Conservation (phyloP, 92 coral and sea anemone genomes). For the Zoanthus sociatus region DNA sequence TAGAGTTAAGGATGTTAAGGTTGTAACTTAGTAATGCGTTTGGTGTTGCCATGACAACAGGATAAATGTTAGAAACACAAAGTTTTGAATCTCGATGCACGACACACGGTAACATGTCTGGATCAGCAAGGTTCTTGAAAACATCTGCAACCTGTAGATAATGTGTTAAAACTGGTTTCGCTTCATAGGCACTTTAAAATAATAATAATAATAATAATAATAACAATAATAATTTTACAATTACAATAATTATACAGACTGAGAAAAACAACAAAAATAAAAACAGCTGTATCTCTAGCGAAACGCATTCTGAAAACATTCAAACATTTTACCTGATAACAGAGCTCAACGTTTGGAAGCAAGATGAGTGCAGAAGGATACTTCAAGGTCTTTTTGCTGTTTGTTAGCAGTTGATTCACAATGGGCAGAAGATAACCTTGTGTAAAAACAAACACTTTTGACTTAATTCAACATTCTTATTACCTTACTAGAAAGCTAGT, state of each 20-base stretch:
- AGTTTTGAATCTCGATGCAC: slow-evolving; percentile 86
- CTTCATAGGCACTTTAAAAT: too few species aligned
- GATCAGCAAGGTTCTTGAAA: slow-evolving; percentile 71
- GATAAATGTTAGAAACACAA: slow-evolving; percentile 63
- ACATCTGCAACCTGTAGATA: slow-evolving; percentile 79
- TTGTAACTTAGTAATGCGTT: slow-evolving; percentile 78
- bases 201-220: too few species aligned
- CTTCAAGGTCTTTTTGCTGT: slow-evolving; percentile 49
- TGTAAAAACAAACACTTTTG: not conserved
- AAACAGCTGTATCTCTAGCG: not conserved
- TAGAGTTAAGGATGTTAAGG: slow-evolving; percentile 60
- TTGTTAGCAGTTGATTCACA: slow-evolving; percentile 70
- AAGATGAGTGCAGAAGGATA: slow-evolving; percentile 84
- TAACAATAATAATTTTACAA: too few species aligned
- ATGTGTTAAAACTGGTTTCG: not conserved
- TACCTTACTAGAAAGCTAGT: not conserved
- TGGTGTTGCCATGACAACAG: slow-evolving; percentile 90
- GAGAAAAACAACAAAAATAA: not conserved
- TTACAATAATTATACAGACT: too few species aligned
- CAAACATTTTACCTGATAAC: slow-evolving; percentile 79
- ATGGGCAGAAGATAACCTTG: slow-evolving; percentile 93
- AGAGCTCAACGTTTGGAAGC: slow-evolving; percentile 90
- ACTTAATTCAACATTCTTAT: not conserved
- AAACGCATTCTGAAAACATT: too few species aligned
- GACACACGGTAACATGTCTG: slow-evolving; percentile 72